Percentiles rank a stretch among this genome's conserved stretches.
Conservation (phyloP, 2,888 invertebrate genomes). For the Cyclophora albipunctata region DNA sequence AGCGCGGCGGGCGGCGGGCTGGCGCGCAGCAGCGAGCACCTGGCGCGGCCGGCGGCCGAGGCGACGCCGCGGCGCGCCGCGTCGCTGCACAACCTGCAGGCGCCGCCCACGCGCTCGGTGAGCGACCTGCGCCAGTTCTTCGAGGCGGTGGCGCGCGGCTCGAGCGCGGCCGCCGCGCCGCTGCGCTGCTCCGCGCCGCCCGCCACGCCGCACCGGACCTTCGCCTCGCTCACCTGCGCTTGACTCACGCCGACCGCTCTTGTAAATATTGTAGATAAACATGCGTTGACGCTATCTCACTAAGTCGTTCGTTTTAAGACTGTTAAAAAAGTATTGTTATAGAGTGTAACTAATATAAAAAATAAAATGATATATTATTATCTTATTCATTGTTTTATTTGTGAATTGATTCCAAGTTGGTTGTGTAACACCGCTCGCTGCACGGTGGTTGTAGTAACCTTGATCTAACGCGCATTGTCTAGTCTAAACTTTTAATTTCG, state of each 20-base stretch:
- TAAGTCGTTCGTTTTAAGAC: conserved; percentile 73
- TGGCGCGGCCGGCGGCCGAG: conserved; percentile 57
- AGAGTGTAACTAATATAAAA: conserved; percentile 62
- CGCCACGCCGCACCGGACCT: conserved; percentile 41
- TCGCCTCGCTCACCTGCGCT: conserved; percentile 60
- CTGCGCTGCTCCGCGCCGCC: conserved; percentile 47
- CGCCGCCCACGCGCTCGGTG: conserved; percentile 73
- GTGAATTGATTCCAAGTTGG: conserved; percentile 11
- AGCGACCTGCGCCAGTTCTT: conserved; percentile 83
- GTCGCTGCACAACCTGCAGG: conserved; percentile 79
- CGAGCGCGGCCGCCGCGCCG: conserved; percentile 25
- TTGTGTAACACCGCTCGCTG: conserved; percentile 21
- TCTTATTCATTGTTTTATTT: conserved; percentile 14
- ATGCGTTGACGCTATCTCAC: conserved; percentile 62
- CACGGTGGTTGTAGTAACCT: conserved; percentile 12
- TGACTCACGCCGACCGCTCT: conserved; percentile 27
- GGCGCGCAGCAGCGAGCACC: conserved; percentile 79
- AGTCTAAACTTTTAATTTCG: conserved; percentile 16
- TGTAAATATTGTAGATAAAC: conserved; percentile 65
- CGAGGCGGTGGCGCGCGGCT: conserved; percentile 74
- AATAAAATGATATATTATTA: conserved; percentile 46
- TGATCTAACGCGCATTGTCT: conserved; percentile 22
- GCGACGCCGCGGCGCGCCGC: conserved; percentile 76
- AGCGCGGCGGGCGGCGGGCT: conserved; percentile 76
- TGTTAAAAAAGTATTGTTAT: conserved; percentile 75